Conservation (phyloP, 2,888 invertebrate species). For the Morinoia aosen region DNA sequence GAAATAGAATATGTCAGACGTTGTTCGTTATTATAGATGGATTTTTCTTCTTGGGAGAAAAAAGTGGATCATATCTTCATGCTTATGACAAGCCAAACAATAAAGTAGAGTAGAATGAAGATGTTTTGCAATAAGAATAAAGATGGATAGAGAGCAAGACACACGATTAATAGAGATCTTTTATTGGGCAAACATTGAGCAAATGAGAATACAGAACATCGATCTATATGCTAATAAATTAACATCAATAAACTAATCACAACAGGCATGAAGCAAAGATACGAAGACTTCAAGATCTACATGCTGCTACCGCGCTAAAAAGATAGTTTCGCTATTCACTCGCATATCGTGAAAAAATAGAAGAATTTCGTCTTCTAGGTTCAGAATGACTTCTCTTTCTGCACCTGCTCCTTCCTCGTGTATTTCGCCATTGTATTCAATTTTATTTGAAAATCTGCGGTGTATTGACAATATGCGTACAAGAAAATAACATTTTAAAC, state of each 20-base stretch:
- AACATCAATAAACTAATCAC: background rate
- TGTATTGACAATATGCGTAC: too few relatives aligned
- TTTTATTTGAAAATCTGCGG: too few relatives aligned
- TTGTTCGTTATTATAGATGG: too few relatives aligned
- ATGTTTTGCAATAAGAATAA: background rate
- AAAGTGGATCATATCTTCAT: too few relatives aligned
- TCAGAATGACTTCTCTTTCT: background rate
- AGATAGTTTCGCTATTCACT: background rate
- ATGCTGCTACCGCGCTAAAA: background rate
- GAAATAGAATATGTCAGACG: too few relatives aligned
- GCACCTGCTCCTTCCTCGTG: background rate
- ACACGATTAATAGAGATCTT: background rate
- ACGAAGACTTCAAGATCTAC: background rate
- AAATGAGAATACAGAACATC: background rate
- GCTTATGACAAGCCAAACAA: too few relatives aligned
- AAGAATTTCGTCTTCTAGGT: background rate
- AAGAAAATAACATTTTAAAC: too few relatives aligned
- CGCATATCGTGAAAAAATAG: background rate
- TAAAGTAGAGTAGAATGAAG: too few relatives aligned
- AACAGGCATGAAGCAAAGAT: background rate
- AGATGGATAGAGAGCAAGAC: background rate
- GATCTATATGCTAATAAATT: background rate
- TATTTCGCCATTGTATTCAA: too few relatives aligned
- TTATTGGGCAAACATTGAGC: constrained; percentile 9
- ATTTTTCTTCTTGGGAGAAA: background rate